Percentiles rank a stretch among this genome's conserved stretches.
Conservation (phyloP, 2,888 invertebrate species). For the Limnephilus auricula region DNA sequence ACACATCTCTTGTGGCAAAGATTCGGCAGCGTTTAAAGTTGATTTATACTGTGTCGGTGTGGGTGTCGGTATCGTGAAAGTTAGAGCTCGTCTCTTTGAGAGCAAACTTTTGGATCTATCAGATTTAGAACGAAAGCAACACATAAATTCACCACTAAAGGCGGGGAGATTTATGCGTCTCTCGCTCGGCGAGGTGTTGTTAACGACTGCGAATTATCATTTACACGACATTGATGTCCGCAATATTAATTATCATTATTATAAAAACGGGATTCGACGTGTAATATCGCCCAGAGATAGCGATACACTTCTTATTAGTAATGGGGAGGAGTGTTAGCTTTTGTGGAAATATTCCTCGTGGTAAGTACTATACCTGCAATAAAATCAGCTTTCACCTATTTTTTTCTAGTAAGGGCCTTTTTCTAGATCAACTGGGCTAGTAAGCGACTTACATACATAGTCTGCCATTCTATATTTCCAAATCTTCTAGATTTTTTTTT, state of each 20-base stretch:
- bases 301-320: neutral
- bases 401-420: too few relatives aligned
- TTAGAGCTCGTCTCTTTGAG: neutral
- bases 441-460: neutral
- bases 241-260: neutral
- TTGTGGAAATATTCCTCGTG: too few relatives aligned
- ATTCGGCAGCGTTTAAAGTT: neutral
- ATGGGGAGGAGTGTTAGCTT: too few relatives aligned
- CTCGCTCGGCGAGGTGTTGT: neutral
- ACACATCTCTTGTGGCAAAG: neutral
- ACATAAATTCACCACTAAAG: neutral
- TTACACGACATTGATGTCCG: neutral
- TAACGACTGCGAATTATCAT: neutral
- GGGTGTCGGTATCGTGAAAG: too few relatives aligned
- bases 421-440: too few relatives aligned
- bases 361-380: too few relatives aligned
- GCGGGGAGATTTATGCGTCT: neutral
- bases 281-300: neutral
- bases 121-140: neutral
- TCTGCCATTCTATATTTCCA: too few relatives aligned
- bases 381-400: too few relatives aligned
- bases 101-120: neutral
- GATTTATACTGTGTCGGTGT: neutral
- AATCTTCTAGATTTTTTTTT: neutral
- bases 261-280: neutral